Base-by-base conservation (phyloP, 2,888 invertebrate species). In the Panorpa germanica region DNA sequence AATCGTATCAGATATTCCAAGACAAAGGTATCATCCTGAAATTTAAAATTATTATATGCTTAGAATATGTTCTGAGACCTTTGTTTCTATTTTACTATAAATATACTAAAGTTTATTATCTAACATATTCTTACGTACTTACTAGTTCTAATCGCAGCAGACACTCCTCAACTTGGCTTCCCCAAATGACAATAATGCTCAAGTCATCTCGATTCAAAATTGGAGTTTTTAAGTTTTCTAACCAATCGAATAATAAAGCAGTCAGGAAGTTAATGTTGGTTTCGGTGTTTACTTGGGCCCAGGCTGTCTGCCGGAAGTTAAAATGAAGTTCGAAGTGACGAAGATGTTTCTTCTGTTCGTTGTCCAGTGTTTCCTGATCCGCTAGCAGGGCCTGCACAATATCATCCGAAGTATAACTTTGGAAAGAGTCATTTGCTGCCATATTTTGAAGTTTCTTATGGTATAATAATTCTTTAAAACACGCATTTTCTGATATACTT, bases 1-100 rank as follows among this genome's bases (percentile, higher is more conserved):
- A 80, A 75, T 36, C 72, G 63, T 7, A 77, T 50, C 5, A 78
- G 45, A 47, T 80, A 80, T 46, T 78, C 78, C n/a, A 76, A 44
- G 2, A 76, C 59, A 44, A 67, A 70, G 34, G 66, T 60, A 37
- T 66, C 64, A 41, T 65, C 71, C 73, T 74, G 52, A 26, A 57
- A 58, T 31, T 25, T 36, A 39, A 28, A 26, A 16, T n/a, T 13
- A 11, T 21, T 4, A 6, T 10, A 25, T 10, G 10, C 11, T 10
- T 10, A 7, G 10, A 25, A 9, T 17, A 27, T 7, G 6, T 14
- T 16, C 13, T 9, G 21, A 21, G n/a, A 11, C 15, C 7, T 29
- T 31, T 16, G 6, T 13, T 20, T 20, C 19, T 6, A 20, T 18
- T 4, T 20, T 5, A 32, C 14, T 9, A n/a, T 18, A 9, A 14